phyloP scores from a whole-genome alignment of 2,888 invertebrate genomes.

The Nemotelus nigrinus region DNA sequence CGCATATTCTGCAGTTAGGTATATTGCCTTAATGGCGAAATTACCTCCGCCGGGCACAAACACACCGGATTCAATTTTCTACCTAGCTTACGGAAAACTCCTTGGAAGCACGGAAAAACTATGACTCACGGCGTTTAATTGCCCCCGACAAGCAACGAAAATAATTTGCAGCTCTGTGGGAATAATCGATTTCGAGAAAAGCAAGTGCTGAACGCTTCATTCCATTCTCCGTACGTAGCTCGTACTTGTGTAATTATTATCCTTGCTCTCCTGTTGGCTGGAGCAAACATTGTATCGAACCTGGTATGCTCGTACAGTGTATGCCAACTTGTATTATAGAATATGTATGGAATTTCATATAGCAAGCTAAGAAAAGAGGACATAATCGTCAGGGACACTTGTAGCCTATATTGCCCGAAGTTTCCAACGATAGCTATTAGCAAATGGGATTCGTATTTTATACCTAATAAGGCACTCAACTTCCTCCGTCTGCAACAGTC shows the following conservation, averaged over 20 bases:
- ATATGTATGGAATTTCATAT: too few relatives aligned
- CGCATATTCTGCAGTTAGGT: not conserved
- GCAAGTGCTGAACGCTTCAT: conserved; percentile 29
- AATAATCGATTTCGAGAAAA: conserved; percentile 43
- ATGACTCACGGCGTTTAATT: conserved; percentile 33
- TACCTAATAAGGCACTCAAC: too few relatives aligned
- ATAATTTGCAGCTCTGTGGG: conserved; percentile 26
- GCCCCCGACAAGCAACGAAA: conserved; percentile 21
- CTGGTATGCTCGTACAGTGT: too few relatives aligned
- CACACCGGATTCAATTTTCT: not conserved
- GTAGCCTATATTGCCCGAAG: too few relatives aligned
- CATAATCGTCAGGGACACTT: too few relatives aligned
- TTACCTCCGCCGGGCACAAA: not conserved
- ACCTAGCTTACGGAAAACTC: not conserved
- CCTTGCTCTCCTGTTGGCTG: conserved; percentile 1
- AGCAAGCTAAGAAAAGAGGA: too few relatives aligned
- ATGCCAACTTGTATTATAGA: too few relatives aligned
- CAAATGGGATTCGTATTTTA: too few relatives aligned
- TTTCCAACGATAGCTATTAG: too few relatives aligned
- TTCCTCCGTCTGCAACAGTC: too few relatives aligned
- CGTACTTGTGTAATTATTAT: not conserved
- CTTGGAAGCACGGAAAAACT: conserved; percentile 6
- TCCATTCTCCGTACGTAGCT: not conserved
- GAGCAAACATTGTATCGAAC: too few relatives aligned
- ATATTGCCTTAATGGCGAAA: not conserved